A percentile compares a stretch with the other conserved stretches of the same genome.
Evolutionary conservation across 1,140 invertebrate genomes (phyloP).

Genomic region (Drusus annulatus): DNA sequence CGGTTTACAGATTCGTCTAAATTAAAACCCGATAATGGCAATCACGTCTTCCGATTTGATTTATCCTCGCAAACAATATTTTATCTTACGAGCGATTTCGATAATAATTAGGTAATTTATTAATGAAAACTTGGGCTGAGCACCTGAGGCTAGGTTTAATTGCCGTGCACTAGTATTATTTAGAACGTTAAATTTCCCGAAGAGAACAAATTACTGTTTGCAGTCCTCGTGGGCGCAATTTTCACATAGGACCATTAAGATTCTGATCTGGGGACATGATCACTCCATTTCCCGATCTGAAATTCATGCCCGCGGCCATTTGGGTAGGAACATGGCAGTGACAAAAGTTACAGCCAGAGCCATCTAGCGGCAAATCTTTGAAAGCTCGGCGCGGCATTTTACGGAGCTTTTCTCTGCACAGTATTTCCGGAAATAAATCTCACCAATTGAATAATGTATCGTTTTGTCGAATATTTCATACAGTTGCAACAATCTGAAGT

Average conservation of each 20-base stretch:
- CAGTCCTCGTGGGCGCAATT: constrained; percentile 46
- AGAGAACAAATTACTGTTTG: constrained; percentile 7
- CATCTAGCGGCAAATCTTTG: constrained; percentile 17
- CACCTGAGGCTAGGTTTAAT: constrained; percentile 37
- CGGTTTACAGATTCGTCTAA: too few relatives aligned
- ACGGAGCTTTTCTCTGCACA: too few relatives aligned
- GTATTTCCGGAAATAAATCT: too few relatives aligned
- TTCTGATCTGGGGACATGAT: constrained; percentile 54
- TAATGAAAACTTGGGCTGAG: constrained; percentile 35
- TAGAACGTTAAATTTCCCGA: constrained; percentile 44
- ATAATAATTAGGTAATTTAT: constrained; percentile 53
- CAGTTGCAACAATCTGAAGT: too few relatives aligned
- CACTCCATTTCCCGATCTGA: constrained; percentile 47
- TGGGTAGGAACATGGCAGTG: not conserved
- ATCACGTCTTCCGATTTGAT: constrained; percentile 15
- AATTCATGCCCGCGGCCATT: constrained; percentile 5
- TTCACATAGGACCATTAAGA: constrained; percentile 57
- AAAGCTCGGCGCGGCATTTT: not conserved
- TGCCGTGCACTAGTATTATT: constrained; percentile 41
- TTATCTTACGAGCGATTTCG: constrained; percentile 52
- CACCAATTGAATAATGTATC: too few relatives aligned
- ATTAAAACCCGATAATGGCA: constrained; percentile 7
- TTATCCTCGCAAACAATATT: constrained; percentile 49
- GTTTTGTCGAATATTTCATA: too few relatives aligned
- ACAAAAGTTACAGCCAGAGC: not conserved